These are phyloP conservation scores for Drosophila suboccidentalis DNA, from an alignment of 2,888 invertebrate genomes.

Conservation along the genomic window DNA sequence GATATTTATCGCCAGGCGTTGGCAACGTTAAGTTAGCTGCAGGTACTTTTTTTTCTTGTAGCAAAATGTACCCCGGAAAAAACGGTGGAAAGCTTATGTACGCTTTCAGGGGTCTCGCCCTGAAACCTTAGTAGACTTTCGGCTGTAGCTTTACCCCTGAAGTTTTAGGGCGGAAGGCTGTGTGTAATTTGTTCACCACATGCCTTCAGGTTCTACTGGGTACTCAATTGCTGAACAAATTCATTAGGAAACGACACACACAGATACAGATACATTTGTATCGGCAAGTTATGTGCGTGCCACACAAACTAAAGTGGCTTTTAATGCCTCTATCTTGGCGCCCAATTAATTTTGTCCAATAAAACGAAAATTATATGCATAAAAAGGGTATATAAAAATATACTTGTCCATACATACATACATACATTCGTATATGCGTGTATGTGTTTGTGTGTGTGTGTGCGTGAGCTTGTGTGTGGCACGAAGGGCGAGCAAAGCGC, in stretches of 20 bases:
- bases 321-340: slow-evolving; percentile 80
- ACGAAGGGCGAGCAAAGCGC: slow-evolving; percentile 73
- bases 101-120: no score
- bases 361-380: slow-evolving; percentile 76
- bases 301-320: slow-evolving; percentile 65
- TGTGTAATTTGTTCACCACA: no score
- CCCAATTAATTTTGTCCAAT: slow-evolving; percentile 79
- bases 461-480: slow-evolving; percentile 34
- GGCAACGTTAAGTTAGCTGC: no score
- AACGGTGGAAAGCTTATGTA: no score
- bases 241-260: slow-evolving; percentile 59
- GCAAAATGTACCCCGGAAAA: no score
- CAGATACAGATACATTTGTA: slow-evolving; percentile 26
- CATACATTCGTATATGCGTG: background rate
- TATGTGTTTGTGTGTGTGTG: slow-evolving; percentile 6
- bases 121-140: no score
- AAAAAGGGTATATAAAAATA: slow-evolving; percentile 57
- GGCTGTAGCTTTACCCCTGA: no score
- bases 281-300: slow-evolving; percentile 55
- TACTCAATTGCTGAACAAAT: slow-evolving; percentile 47
- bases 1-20: no score
- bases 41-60: no score
- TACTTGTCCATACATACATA: slow-evolving; percentile 2
- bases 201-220: no score
- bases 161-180: no score